Evolutionary conservation across 2,113 vertebrate genomes (phyloP).

Genomic region (Crotalus tigris): DNA sequence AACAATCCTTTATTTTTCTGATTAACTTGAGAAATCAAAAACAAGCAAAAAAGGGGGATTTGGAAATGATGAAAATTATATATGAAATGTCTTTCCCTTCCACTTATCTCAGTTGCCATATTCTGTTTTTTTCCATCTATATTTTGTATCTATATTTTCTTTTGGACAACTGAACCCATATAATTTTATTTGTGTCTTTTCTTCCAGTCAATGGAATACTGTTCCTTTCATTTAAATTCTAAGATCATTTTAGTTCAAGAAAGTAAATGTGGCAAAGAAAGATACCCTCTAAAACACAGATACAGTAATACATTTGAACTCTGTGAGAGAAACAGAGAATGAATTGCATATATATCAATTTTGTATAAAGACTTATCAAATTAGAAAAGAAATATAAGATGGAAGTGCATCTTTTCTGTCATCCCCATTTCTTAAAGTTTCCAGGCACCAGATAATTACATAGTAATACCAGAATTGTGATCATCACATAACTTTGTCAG

Average conservation of each 20-base stretch:
- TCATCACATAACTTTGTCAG: background rate
- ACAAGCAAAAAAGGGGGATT: background rate
- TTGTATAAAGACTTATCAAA: slow-evolving; percentile 38
- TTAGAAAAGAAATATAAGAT: slow-evolving; percentile 37
- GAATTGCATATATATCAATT: slow-evolving; percentile 40
- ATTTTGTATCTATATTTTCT: slow-evolving; percentile 23
- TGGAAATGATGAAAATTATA: background rate
- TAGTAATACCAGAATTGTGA: background rate
- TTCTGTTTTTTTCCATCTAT: slow-evolving; percentile 1
- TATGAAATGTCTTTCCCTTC: background rate
- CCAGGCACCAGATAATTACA: background rate
- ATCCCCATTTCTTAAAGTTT: background rate
- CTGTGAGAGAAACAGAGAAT: slow-evolving; percentile 13
- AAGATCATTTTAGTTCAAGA: slow-evolving; percentile 58
- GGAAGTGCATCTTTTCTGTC: background rate
- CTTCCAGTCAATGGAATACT: slow-evolving; percentile 40
- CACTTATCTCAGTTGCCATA: slow-evolving; percentile 21
- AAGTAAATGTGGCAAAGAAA: slow-evolving; percentile 53
- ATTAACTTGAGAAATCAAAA: background rate
- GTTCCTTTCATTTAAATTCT: slow-evolving; percentile 53
- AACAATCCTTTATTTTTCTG: background rate
- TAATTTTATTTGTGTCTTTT: slow-evolving; percentile 36
- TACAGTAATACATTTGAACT: slow-evolving; percentile 47
- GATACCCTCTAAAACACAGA: slow-evolving; percentile 59
- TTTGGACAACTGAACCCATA: slow-evolving; percentile 47